A percentile compares a stretch with the other conserved stretches of the same genome.
Evolutionary conservation across 1,140 invertebrate genomes (phyloP).

Genomic region (Lepidurus packardi): DNA sequence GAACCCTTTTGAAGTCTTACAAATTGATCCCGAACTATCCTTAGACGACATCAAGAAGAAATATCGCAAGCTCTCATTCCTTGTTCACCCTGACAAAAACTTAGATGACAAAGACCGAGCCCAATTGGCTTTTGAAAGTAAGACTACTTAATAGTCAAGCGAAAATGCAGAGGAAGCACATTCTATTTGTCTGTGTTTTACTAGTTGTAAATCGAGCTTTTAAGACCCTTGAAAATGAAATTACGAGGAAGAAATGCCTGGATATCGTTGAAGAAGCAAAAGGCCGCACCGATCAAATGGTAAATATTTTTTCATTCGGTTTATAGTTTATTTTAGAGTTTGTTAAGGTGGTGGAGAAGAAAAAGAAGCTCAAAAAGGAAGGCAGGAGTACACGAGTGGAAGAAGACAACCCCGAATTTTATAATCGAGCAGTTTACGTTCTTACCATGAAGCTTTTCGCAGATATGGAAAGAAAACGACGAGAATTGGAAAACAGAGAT

Average conservation of each 20-base stretch:
- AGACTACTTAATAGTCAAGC: constrained; percentile 34
- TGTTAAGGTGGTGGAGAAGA: constrained; percentile 82
- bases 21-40: constrained; percentile 82
- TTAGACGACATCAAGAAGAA: constrained; percentile 94
- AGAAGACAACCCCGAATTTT: constrained; percentile 87
- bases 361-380: constrained; percentile 91
- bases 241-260: constrained; percentile 85
- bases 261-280: constrained; percentile 97
- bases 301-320: constrained; percentile 45
- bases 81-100: constrained; percentile 99
- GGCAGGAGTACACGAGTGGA: constrained; percentile 73
- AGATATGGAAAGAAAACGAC: constrained; percentile 82
- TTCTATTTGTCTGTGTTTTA: constrained; percentile 39
- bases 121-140: constrained; percentile 84
- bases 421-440: constrained; percentile 90
- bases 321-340: constrained; percentile 34
- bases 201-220: constrained; percentile 89
- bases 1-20: constrained; percentile 92
- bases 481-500: constrained; percentile 77
- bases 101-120: constrained; percentile 90
- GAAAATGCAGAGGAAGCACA: constrained; percentile 13
- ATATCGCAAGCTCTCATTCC: constrained; percentile 88
- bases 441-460: constrained; percentile 98
- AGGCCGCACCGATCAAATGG: constrained; percentile 87
- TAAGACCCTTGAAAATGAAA: constrained; percentile 92